Percentiles rank a stretch among this genome's conserved stretches.
Conservation (phyloP, 2,888 invertebrate species). For the Mantis religiosa region DNA sequence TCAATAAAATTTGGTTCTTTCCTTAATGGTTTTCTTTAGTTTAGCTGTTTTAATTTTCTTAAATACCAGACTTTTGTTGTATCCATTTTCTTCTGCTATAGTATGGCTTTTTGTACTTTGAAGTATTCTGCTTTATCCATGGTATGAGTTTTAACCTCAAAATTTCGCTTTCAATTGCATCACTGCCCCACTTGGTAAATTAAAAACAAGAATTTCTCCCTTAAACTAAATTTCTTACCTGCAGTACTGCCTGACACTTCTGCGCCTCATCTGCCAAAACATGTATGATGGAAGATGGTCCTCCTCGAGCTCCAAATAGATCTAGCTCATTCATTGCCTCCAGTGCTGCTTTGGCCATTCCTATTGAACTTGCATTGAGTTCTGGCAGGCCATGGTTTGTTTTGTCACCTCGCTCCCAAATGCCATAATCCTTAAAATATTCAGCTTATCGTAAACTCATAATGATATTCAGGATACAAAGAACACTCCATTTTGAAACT, state of each 20-base stretch:
- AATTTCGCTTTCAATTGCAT: no score
- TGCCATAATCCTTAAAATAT: constrained; percentile 78
- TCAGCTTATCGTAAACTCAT: no score
- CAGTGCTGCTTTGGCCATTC: constrained; percentile 98
- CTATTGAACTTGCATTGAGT: constrained; percentile 97
- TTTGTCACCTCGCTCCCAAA: constrained; percentile 99
- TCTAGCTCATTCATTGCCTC: constrained; percentile 98
- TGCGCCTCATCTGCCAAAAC: constrained; percentile 98
- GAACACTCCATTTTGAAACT: no score
- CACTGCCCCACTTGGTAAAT: background rate
- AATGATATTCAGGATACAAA: no score
- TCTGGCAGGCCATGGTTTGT: constrained; percentile 98
- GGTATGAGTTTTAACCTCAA: no score
- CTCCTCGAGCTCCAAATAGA: constrained; percentile 94
- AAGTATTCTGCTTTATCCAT: no score
- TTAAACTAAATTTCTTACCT: constrained; percentile 42
- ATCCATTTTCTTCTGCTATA: no score
- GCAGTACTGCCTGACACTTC: constrained; percentile 96
- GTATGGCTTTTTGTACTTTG: no score
- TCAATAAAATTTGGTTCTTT: no score
- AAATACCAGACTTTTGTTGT: no score
- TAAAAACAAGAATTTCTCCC: background rate
- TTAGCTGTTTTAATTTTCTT: no score
- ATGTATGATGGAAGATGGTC: constrained; percentile 95
- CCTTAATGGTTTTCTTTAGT: no score